A percentile compares a stretch with the other conserved stretches of the same genome.
Evolutionary conservation across 2,113 vertebrate species (phyloP).

Genomic region (Ptilorrhoa leucosticta): DNA sequence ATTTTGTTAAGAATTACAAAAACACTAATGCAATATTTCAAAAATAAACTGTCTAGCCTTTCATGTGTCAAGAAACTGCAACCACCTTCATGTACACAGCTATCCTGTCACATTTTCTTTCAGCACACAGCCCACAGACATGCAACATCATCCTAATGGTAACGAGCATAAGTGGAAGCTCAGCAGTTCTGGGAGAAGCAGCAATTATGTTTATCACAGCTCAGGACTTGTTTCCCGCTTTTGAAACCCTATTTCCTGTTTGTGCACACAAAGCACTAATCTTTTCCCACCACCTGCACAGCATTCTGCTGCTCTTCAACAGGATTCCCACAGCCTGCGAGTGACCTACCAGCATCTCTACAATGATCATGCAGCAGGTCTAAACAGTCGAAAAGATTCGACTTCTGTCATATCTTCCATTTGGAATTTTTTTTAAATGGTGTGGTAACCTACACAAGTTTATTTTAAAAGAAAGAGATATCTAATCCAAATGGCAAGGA

Average conservation of each 20-base stretch:
- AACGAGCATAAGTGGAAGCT: neutral
- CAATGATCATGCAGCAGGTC: neutral
- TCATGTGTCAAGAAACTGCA: neutral
- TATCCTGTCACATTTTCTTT: neutral
- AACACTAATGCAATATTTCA: neutral
- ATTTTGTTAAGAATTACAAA: neutral
- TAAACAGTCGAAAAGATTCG: accelerated
- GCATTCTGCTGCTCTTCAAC: neutral
- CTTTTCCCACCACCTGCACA: constrained; percentile 22
- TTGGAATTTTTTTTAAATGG: neutral
- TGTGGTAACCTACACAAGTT: accelerated
- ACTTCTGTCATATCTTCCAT: neutral
- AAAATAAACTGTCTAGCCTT: neutral
- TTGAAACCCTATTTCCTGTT: constrained; percentile 44
- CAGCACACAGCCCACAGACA: neutral
- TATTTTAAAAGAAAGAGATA: neutral
- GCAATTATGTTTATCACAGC: constrained; percentile 11
- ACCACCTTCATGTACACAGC: neutral
- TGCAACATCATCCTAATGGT: neutral
- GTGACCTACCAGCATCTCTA: accelerated
- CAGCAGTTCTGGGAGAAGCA: neutral
- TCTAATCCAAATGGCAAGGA: neutral
- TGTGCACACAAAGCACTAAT: constrained; percentile 17
- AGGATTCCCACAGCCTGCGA: neutral
- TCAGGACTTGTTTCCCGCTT: constrained; percentile 5